Percentiles rank a stretch among this genome's conserved stretches.
These are phyloP conservation scores for Pilophorus perplexus DNA, from an alignment of 2,888 invertebrate species.

Conservation along the genomic window DNA sequence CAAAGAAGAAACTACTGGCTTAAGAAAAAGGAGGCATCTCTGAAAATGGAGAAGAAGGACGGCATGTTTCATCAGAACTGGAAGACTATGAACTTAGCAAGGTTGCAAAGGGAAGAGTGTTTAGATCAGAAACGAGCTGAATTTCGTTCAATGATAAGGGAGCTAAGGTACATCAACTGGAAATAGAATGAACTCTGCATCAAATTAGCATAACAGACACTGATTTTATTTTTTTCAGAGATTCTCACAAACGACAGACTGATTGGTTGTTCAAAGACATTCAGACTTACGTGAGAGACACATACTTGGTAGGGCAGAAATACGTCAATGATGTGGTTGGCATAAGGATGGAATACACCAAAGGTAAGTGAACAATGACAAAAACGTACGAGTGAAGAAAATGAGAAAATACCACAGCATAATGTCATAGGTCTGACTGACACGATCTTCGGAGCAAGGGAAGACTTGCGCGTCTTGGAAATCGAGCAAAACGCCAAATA, in stretches of 20 bases:
- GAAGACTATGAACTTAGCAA: slow-evolving; percentile 23
- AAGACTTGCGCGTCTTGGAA: slow-evolving; percentile 8
- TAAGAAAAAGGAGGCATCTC: slow-evolving; percentile 8
- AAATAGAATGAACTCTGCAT: too few species aligned
- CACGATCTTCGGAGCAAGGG: slow-evolving; percentile 22
- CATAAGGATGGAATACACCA: slow-evolving; percentile 25
- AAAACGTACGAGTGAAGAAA: too few species aligned
- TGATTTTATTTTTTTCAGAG: too few species aligned
- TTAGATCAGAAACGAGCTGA: slow-evolving; percentile 6
- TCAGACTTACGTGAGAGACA: slow-evolving; percentile 29
- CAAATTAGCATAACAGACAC: too few species aligned
- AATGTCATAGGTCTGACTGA: slow-evolving; percentile 10
- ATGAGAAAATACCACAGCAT: too few species aligned
- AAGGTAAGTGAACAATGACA: neutral
- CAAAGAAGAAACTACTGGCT: neutral
- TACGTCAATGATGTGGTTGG: slow-evolving; percentile 13
- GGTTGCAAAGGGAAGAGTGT: slow-evolving; percentile 14
- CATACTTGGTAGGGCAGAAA: slow-evolving; percentile 28
- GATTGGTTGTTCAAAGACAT: slow-evolving; percentile 29
- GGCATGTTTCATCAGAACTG: slow-evolving; percentile 24
- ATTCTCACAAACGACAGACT: slow-evolving; percentile 14
- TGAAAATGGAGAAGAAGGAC: slow-evolving; percentile 27
- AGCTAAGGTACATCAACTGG: neutral
- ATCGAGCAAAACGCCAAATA: slow-evolving; percentile 23
- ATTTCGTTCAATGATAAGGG: slow-evolving; percentile 11